phyloP scores from a whole-genome alignment of 2,113 vertebrate genomes.

The Prinia subflava region DNA sequence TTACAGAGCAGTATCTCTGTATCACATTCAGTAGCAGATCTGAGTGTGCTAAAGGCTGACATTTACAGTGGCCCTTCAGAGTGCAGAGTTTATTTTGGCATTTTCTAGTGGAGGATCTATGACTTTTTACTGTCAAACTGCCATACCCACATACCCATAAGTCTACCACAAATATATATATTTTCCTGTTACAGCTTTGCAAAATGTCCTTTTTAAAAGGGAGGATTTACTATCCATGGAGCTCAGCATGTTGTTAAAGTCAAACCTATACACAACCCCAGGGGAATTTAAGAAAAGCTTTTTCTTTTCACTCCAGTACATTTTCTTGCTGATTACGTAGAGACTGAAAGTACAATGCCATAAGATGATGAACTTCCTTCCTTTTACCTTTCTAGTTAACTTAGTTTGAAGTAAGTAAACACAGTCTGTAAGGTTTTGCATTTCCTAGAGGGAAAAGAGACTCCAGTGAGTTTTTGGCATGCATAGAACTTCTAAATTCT shows the following conservation, averaged over 20 bases:
- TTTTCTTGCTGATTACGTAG: not conserved
- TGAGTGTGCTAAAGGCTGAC: not conserved
- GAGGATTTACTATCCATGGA: constrained; percentile 14
- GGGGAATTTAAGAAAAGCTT: not conserved
- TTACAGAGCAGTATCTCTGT: not conserved
- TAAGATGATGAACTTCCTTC: not conserved
- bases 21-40: constrained; percentile 12
- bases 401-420: not conserved
- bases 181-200: constrained; percentile 45
- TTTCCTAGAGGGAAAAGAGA: not conserved
- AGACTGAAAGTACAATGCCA: not conserved
- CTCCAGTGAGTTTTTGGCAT: not conserved
- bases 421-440: not conserved
- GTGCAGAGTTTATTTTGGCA: constrained; percentile 42
- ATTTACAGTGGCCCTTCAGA: constrained; percentile 44
- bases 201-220: constrained; percentile 15
- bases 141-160: constrained; percentile 60
- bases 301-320: not conserved
- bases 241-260: not conserved
- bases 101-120: constrained; percentile 49
- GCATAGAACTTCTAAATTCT: not conserved
- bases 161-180: constrained; percentile 42
- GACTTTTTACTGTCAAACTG: constrained; percentile 56
- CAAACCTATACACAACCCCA: not conserved
- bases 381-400: not conserved